Evolutionary conservation across 1,140 invertebrate genomes (phyloP).

Genomic region (Achatina immaculata): DNA sequence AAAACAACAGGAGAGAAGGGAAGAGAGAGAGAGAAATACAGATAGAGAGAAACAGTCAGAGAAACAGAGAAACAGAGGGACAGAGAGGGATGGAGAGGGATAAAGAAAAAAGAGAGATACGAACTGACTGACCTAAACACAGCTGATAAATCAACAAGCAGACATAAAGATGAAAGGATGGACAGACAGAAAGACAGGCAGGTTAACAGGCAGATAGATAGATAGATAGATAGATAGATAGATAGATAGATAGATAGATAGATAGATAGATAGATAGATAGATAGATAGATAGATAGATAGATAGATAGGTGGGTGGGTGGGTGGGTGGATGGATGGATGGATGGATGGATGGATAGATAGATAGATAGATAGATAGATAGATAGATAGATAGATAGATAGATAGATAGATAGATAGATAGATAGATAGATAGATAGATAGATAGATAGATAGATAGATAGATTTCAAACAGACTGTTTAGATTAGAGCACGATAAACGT

Average conservation of each 20-base stretch:
- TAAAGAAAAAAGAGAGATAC: slow-evolving; percentile 1
- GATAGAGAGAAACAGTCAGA: neutral
- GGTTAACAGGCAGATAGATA: neutral
- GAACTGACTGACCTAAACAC: neutral
- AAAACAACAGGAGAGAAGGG: no score
- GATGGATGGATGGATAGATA: no score
- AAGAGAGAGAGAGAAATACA: no score
- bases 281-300: neutral
- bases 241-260: slow-evolving; percentile 6
- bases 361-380: slow-evolving; percentile 23
- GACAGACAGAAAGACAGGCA: neutral
- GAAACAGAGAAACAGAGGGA: neutral
- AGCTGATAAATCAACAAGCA: neutral
- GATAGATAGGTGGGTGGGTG: slow-evolving; percentile 6
- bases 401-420: slow-evolving; percentile 4
- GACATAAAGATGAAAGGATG: neutral
- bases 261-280: slow-evolving; percentile 19
- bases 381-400: neutral
- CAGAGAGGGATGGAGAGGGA: neutral
- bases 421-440: no score
- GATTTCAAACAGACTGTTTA: no score
- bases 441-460: no score
- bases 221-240: slow-evolving; percentile 8
- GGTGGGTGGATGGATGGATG: no score
- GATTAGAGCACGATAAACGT: no score